Evolutionary conservation across 2,797 vertebrate species (phyloP).

Genomic region (Pseudomugil gertrudae): DNA sequence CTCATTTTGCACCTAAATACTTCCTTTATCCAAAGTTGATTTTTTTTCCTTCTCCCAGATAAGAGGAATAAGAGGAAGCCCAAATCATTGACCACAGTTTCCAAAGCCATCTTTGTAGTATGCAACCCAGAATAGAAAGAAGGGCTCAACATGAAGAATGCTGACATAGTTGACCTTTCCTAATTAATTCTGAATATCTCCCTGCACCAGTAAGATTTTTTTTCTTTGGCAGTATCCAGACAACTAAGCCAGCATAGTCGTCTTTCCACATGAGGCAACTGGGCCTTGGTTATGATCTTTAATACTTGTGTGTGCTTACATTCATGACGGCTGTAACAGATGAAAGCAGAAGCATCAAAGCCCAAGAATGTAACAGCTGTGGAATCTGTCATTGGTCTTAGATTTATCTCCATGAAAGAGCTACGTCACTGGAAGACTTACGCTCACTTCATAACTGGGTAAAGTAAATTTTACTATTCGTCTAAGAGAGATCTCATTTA

Average conservation of each 20-base stretch:
- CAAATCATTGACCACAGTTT: conserved; percentile 42
- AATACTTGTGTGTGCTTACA: conserved; percentile 16
- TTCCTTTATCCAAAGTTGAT: conserved; percentile 31
- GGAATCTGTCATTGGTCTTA: conserved; percentile 46
- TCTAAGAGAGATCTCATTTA: conserved; percentile 5
- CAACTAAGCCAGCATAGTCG: conserved; percentile 34
- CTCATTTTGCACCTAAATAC: conserved; percentile 32
- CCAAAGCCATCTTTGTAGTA: conserved; percentile 50
- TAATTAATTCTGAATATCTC: conserved; percentile 38
- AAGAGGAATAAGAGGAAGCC: conserved; percentile 43
- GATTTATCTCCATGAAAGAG: conserved; percentile 36
- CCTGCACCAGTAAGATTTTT: conserved; percentile 26
- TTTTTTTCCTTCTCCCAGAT: conserved; percentile 42
- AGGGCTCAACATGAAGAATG: conserved; percentile 18
- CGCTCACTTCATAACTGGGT: conserved; percentile 13
- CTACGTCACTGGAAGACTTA: conserved; percentile 29
- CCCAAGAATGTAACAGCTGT: conserved; percentile 41
- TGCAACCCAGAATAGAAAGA: conserved; percentile 40
- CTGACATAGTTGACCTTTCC: conserved; percentile 44
- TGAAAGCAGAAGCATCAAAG: conserved; percentile 54
- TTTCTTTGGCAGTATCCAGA: conserved; percentile 52
- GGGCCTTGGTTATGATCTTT: conserved; percentile 37
- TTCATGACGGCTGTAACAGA: conserved; percentile 35
- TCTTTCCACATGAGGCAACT: conserved; percentile 40
- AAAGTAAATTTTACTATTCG: conserved; percentile 16